Conservation (phyloP, 2,797 vertebrate genomes). For the Tokudaia tokunoshimensis region DNA sequence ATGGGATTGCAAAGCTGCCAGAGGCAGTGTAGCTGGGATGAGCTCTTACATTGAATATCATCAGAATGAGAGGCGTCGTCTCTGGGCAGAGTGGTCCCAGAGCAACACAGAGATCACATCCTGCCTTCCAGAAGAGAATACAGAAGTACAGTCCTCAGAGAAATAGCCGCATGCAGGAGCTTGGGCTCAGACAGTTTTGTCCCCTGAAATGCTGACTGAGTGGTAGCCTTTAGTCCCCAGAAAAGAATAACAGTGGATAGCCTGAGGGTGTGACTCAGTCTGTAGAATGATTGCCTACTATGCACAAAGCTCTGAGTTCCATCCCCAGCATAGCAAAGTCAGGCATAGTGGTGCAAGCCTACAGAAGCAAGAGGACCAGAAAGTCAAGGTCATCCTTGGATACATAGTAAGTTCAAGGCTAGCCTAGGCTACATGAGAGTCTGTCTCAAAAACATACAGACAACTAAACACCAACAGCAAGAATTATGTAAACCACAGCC, state of each 20-base stretch:
- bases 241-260: neutral
- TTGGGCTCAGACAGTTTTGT: neutral
- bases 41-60: accelerated
- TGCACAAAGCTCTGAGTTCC: neutral
- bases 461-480: neutral
- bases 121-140: neutral
- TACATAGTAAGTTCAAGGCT: neutral
- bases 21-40: neutral
- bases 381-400: neutral
- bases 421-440: neutral
- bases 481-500: neutral
- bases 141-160: neutral
- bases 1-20: accelerated
- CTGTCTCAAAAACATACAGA: neutral
- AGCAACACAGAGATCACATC: neutral
- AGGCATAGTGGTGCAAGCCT: neutral
- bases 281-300: neutral
- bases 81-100: neutral
- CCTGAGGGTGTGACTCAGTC: neutral
- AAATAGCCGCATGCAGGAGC: neutral
- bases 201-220: neutral
- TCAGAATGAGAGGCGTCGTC: neutral
- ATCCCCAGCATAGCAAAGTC: neutral
- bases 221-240: neutral
- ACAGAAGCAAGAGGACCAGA: neutral